Evolutionary conservation across 2,797 vertebrate species (phyloP), one percentile per base, ranked within the genome.

Genomic region (Synanceia verrucosa): DNA sequence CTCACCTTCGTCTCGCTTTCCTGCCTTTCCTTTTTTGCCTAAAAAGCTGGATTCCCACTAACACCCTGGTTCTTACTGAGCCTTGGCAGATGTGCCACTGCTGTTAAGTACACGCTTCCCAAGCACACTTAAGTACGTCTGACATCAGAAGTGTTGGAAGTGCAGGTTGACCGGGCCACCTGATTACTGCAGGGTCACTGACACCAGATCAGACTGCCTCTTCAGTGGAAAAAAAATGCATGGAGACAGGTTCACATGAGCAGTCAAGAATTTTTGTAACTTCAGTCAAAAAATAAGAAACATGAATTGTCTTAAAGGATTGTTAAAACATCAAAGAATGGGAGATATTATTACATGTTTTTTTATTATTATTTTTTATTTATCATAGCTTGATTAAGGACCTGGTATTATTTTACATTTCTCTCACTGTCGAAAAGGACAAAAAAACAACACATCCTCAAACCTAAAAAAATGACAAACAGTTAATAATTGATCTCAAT

Each of bases 101-200:
- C 39, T 73, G 58, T 73, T 85, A 76, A 86, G 67, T 34, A 71
- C 79, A 36, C 68, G 78, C 31, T 28, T 52, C 43, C 19, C 60
- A 67, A 87, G 76, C 19, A 85, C 69, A 52, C 71, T 79, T 65
- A 37, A 74, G 61, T 57, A 43, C 56, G 50, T 80, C 65, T 66
- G 68, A 78, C 70, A 70, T 59, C 43, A 18, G 66, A 72, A 73
- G 59, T 65, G 56, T 75, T 70, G 26, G 65, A 70, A 70, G 79
- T 47, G 55, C 58, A 71, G 53, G 66, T 53, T 68, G 72, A 73
- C 74, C 1, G 16, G 67, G 53, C 13, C 55, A 72, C 41, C 53
- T 59, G 66, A 65, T 64, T 66, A 69, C 41, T 64, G 62, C 23
- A 39, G 58, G 79, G 61, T 26, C 57, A 21, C 53, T 24, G 72